These are phyloP conservation scores for Triplophysa tibetana DNA, from an alignment of 2,113 vertebrate genomes.

Conservation along the genomic window DNA sequence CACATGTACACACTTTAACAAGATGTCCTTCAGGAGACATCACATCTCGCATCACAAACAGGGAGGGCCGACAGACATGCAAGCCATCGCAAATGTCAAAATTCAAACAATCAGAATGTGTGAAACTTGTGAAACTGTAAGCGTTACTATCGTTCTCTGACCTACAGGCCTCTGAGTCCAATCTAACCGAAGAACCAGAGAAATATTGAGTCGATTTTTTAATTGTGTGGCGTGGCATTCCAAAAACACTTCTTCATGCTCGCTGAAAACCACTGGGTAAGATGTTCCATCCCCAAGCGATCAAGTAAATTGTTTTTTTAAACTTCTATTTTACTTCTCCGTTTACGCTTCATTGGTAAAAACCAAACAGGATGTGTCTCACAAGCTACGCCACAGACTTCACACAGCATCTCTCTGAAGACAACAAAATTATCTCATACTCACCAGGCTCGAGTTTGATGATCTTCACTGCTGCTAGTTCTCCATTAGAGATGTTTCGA, in stretches of 20 bases:
- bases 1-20: neutral
- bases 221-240: no score
- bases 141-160: neutral
- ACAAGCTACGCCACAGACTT: conserved; percentile 2
- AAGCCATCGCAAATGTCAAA: neutral
- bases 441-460: conserved; percentile 98
- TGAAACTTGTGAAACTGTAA: neutral
- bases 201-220: neutral
- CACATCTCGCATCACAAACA: neutral
- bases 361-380: conserved; percentile 21
- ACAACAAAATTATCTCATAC: conserved; percentile 54
- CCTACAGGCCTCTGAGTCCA: neutral
- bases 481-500: conserved; percentile 91
- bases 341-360: neutral
- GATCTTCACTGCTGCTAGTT: conserved; percentile 96
- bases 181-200: neutral
- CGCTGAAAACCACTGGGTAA: neutral
- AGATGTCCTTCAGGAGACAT: neutral
- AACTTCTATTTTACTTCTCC: neutral
- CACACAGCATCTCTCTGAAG: neutral
- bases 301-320: neutral
- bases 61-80: neutral
- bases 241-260: neutral
- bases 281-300: neutral
- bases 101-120: neutral